Evolutionary conservation across 2,113 vertebrate species (phyloP).

Genomic region (Antennarius striatus): DNA sequence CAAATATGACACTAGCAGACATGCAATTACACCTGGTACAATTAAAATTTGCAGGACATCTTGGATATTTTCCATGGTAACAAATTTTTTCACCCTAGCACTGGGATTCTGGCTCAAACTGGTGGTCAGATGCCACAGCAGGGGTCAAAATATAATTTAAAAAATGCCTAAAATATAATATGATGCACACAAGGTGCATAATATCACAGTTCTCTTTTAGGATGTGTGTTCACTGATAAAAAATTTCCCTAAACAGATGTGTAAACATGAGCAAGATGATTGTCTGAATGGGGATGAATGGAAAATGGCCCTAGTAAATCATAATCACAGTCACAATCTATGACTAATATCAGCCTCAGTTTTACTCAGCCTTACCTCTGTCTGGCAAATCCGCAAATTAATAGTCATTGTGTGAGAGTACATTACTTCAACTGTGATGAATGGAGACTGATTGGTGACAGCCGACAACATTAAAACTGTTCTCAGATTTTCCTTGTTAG

Average conservation of each 20-base stretch:
- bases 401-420: constrained; percentile 47
- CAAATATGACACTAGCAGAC: constrained; percentile 21
- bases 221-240: constrained; percentile 44
- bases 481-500: constrained; percentile 39
- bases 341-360: constrained; percentile 42
- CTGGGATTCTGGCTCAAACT: too few species aligned
- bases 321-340: too few species aligned
- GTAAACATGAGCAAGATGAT: constrained; percentile 54
- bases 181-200: constrained; percentile 46
- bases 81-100: too few species aligned
- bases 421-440: constrained; percentile 56
- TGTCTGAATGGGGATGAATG: constrained; percentile 51
- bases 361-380: constrained; percentile 35
- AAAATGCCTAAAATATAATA: too few species aligned
- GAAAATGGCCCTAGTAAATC: constrained; percentile 50
- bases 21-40: constrained; percentile 29
- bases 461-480: constrained; percentile 42
- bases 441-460: constrained; percentile 55
- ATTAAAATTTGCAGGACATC: constrained; percentile 30
- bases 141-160: neutral
- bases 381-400: constrained; percentile 47
- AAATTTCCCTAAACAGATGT: constrained; percentile 39
- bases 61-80: constrained; percentile 16
- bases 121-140: too few species aligned
- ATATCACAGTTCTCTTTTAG: constrained; percentile 39